Evolutionary conservation across 2,888 invertebrate species (phyloP).

Genomic region (Aspidapion aeneum): DNA sequence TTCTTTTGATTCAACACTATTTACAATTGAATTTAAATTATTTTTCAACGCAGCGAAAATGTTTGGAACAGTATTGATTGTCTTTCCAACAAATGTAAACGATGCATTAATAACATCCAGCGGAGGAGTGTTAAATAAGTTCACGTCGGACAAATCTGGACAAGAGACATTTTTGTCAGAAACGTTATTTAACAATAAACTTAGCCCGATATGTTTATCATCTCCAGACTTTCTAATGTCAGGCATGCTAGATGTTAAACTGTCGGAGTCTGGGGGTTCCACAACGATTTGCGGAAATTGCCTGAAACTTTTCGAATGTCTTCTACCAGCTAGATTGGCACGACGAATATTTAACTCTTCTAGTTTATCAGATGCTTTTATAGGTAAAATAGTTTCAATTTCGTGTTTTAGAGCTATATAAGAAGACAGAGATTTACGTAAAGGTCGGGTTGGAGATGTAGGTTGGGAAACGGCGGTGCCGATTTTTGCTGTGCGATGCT

Average conservation of each 20-base stretch:
- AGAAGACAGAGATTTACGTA: conserved; percentile 41
- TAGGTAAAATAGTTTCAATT: conserved; percentile 43
- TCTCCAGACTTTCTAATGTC: conserved; percentile 33
- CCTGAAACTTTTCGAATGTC: conserved; percentile 40
- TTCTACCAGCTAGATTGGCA: conserved; percentile 27
- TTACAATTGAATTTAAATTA: no score
- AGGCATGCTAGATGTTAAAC: conserved; percentile 43
- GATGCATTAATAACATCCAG: not conserved
- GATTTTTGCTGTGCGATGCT: conserved; percentile 29
- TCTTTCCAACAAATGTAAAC: not conserved
- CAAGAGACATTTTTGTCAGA: conserved; percentile 39
- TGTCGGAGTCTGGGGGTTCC: conserved; percentile 38
- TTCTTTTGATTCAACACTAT: not conserved
- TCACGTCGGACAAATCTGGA: conserved; percentile 38
- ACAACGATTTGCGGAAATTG: conserved; percentile 41
- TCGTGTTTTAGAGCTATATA: conserved; percentile 44
- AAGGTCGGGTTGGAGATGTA: conserved; percentile 15
- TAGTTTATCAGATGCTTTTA: conserved; percentile 23
- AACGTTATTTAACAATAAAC: conserved; percentile 31
- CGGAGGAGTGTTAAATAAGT: conserved; percentile 23
- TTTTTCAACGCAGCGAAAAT: not conserved
- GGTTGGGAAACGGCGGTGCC: conserved; percentile 37
- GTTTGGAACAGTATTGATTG: not conserved
- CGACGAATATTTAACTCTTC: conserved; percentile 24
- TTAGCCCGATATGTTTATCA: conserved; percentile 9